These are phyloP conservation scores for Megalops atlanticus DNA, from an alignment of 2,113 vertebrate species.

Conservation along the genomic window DNA sequence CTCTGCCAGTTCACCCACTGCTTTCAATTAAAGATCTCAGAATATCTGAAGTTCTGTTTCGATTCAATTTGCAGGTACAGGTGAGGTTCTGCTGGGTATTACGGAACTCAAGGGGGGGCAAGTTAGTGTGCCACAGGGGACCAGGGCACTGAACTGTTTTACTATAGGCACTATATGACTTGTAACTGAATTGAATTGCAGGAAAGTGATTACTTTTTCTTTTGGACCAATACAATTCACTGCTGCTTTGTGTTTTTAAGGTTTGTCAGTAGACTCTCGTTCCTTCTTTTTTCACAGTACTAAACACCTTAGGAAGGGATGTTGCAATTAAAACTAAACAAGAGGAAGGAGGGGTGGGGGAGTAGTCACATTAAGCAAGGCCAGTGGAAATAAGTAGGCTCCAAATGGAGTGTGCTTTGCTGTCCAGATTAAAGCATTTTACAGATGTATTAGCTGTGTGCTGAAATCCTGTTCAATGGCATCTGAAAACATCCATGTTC, in stretches of 20 bases:
- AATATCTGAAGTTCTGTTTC: neutral
- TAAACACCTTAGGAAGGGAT: neutral
- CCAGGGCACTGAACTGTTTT: neutral
- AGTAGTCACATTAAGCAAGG: neutral
- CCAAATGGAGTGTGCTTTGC: neutral
- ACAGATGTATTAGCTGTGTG: neutral
- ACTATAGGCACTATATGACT: neutral
- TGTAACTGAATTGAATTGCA: neutral
- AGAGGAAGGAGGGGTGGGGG: neutral
- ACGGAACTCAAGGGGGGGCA: neutral
- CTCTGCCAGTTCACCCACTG: neutral
- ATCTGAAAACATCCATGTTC: neutral
- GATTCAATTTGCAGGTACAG: neutral
- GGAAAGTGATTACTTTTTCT: neutral
- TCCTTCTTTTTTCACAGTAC: neutral
- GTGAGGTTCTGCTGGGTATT: neutral
- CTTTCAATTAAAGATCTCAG: neutral
- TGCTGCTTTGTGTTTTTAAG: neutral
- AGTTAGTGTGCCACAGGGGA: neutral
- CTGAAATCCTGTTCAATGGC: slow-evolving; percentile 7
- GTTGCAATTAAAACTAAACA: neutral
- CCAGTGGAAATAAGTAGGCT: neutral
- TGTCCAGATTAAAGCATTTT: slow-evolving; percentile 20
- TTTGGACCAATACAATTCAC: neutral
- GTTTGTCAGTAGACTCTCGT: neutral